A percentile compares a stretch with the other conserved stretches of the same genome.
phyloP scores from a whole-genome alignment of 2,113 vertebrate genomes.

The Poeciliopsis prolifica region DNA sequence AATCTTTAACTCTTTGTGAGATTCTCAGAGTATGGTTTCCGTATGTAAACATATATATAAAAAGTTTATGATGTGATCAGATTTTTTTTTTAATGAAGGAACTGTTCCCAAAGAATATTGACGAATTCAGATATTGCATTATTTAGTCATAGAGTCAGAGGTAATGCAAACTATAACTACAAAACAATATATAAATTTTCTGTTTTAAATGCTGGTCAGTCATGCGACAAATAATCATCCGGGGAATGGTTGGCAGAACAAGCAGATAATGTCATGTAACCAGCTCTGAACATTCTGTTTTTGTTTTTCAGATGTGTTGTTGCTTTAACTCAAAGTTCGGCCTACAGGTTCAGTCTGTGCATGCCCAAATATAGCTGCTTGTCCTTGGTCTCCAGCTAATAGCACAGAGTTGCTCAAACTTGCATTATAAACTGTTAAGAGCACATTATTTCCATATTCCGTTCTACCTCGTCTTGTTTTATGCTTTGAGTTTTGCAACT shows the following conservation, averaged over 20 bases:
- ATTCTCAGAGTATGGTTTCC: too few species aligned
- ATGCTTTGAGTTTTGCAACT: not conserved
- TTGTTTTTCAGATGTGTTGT: not conserved
- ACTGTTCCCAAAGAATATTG: too few species aligned
- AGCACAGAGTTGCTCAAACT: not conserved
- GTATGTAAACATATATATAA: too few species aligned
- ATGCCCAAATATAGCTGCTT: not conserved
- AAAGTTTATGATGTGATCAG: too few species aligned
- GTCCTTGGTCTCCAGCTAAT: not conserved
- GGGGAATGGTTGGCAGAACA: not conserved
- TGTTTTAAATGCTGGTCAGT: not conserved
- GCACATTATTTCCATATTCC: not conserved
- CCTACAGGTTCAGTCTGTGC: not conserved
- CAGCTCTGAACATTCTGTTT: not conserved
- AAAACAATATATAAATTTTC: not conserved
- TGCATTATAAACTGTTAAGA: not conserved
- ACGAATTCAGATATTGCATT: too few species aligned
- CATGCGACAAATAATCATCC: not conserved
- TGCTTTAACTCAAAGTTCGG: not conserved
- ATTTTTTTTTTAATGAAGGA: too few species aligned
- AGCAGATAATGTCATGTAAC: too few species aligned
- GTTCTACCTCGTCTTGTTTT: not conserved
- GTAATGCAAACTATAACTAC: too few species aligned
- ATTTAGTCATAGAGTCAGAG: too few species aligned
- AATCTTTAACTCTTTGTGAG: too few species aligned